phyloP scores from a whole-genome alignment of 2,888 invertebrate genomes.

The Drosophila tripunctata region DNA sequence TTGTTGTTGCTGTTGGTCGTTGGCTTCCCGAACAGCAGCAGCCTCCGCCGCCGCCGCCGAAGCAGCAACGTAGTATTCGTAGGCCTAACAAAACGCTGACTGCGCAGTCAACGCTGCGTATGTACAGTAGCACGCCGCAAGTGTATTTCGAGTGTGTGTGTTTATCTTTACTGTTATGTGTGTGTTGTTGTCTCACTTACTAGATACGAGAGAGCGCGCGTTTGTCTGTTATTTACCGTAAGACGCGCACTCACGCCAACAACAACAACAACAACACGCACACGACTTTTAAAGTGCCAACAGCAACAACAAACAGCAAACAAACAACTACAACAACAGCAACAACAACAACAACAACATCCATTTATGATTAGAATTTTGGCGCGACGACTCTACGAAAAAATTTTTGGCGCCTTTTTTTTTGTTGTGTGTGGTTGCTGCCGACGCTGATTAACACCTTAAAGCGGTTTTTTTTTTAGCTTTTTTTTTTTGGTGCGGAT shows the following conservation, averaged over 20 bases:
- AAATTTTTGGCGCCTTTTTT: conserved; percentile 63
- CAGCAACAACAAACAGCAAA: conserved; percentile 16
- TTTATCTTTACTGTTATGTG: conserved; percentile 12
- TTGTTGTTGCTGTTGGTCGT: conserved; percentile 57
- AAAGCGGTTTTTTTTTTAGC: conserved; percentile 50
- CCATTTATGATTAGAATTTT: conserved; percentile 61
- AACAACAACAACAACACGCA: conserved; percentile 15
- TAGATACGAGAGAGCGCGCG: conserved; percentile 70
- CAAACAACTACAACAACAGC: conserved; percentile 24
- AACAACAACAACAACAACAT: conserved; percentile 19
- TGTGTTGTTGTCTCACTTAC: conserved; percentile 52
- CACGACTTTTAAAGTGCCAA: no score
- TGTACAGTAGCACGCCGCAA: conserved; percentile 77
- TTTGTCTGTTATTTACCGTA: conserved; percentile 58
- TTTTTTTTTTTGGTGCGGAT: conserved; percentile 6
- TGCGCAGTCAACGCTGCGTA: conserved; percentile 47
- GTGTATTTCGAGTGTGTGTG: conserved; percentile 60
- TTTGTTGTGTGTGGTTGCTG: conserved; percentile 17
- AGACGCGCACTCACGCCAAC: conserved; percentile 26
- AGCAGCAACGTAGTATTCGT: conserved; percentile 8
- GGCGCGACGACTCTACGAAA: conserved; percentile 32
- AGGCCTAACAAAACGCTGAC: conserved; percentile 39
- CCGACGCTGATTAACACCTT: conserved; percentile 70
- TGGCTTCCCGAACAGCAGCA: conserved; percentile 50
- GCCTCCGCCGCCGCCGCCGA: conserved; percentile 11